Evolutionary conservation across 2,888 invertebrate genomes (phyloP).

Genomic region (Ceriagrion tenellum): DNA sequence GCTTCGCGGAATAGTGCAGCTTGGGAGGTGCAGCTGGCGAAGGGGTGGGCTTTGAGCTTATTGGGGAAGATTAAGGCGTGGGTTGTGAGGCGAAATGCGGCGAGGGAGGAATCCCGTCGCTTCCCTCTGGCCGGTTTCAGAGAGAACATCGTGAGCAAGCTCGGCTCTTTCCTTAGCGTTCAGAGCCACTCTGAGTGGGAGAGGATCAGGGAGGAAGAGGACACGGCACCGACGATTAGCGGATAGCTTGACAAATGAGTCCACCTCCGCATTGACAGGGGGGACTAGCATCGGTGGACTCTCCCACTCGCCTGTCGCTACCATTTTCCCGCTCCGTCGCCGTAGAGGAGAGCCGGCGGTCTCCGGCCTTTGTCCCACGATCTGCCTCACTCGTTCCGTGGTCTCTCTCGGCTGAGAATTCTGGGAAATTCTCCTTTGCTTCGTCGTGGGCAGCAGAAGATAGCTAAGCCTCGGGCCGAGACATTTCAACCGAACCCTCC

Average conservation of each 20-base stretch:
- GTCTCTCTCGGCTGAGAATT: not conserved
- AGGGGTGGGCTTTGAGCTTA: not conserved
- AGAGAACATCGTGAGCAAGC: not conserved
- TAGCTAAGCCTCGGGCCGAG: too few relatives aligned
- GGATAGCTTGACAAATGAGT: slow-evolving; percentile 50
- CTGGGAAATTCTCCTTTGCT: not conserved
- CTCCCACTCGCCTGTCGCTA: not conserved
- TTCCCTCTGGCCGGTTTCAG: not conserved
- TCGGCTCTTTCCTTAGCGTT: not conserved
- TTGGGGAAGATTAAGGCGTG: not conserved
- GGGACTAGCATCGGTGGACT: not conserved
- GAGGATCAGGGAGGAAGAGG: not conserved
- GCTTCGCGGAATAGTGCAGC: not conserved
- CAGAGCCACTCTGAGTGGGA: not conserved
- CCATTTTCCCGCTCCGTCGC: not conserved
- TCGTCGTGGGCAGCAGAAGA: too few relatives aligned
- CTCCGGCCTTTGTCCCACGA: not conserved
- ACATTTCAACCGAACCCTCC: too few relatives aligned
- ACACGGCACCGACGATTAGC: slow-evolving; percentile 4
- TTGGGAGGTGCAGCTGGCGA: not conserved
- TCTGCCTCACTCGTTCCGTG: not conserved
- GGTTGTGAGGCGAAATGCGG: not conserved
- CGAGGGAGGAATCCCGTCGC: not conserved
- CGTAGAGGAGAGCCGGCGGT: not conserved
- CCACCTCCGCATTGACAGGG: not conserved